A percentile compares a stretch with the other conserved stretches of the same genome.
Conservation (phyloP, 2,888 invertebrate genomes). For the Chloroclystis v-ata region DNA sequence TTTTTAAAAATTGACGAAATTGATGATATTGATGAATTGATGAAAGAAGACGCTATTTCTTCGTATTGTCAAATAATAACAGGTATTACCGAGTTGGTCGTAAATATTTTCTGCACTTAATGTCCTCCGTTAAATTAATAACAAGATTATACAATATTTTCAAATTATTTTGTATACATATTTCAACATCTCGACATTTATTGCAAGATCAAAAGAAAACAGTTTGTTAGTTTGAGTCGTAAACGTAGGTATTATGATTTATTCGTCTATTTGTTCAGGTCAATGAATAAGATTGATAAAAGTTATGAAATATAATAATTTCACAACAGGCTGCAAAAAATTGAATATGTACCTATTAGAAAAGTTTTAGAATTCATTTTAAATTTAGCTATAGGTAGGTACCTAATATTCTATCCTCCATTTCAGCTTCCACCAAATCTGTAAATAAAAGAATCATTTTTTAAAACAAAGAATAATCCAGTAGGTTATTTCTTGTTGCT, state of each 20-base stretch:
- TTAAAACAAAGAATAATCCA: no score
- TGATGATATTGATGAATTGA: no score
- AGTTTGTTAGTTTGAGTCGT: conserved; percentile 12
- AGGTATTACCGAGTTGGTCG: neutral
- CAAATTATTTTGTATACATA: conserved; percentile 10
- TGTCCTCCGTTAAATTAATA: conserved; percentile 7
- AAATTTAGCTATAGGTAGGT: no score
- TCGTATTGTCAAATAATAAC: no score
- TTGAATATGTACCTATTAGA: no score
- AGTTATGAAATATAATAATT: neutral
- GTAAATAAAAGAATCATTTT: conserved; percentile 33
- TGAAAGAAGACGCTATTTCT: no score
- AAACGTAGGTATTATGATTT: conserved; percentile 9
- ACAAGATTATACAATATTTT: conserved; percentile 3
- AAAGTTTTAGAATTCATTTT: no score
- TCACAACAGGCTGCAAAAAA: no score
- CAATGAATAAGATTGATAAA: conserved; percentile 7
- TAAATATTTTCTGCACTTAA: conserved; percentile 6
- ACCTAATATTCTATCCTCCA: conserved; percentile 60
- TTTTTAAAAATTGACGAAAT: no score
- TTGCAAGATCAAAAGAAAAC: conserved; percentile 20
- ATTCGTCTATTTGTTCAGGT: conserved; percentile 5
- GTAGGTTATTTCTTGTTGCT: no score
- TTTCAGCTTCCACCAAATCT: conserved; percentile 56
- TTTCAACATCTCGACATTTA: conserved; percentile 3